Percentiles rank a stretch among this genome's conserved stretches.
phyloP scores from a whole-genome alignment of 2,888 invertebrate species.

The Kuschelorhynchus macadamiae region DNA sequence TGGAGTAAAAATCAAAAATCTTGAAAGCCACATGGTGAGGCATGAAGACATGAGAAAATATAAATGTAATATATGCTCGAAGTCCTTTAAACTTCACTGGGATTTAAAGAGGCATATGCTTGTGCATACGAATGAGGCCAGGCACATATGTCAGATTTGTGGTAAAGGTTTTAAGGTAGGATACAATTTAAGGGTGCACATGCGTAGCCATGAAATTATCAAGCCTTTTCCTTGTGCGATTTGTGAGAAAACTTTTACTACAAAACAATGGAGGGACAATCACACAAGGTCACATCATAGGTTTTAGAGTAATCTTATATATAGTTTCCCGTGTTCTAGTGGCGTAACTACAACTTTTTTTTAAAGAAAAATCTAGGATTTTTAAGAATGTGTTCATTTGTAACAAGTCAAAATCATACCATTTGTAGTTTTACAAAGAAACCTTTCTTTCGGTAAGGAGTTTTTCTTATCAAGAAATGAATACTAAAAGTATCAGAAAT shows the following conservation, averaged over 20 bases:
- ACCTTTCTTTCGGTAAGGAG: too few relatives aligned
- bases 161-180: constrained; percentile 71
- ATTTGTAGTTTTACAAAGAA: too few relatives aligned
- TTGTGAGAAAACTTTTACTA: constrained; percentile 72
- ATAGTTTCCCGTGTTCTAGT: too few relatives aligned
- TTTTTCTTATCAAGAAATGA: too few relatives aligned
- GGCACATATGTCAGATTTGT: constrained; percentile 70
- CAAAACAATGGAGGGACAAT: constrained; percentile 56
- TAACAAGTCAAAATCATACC: too few relatives aligned
- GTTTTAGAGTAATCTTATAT: constrained; percentile 15
- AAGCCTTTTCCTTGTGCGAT: constrained; percentile 71
- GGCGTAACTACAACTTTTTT: too few relatives aligned
- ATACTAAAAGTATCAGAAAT: too few relatives aligned
- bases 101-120: constrained; percentile 68
- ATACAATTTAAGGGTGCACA: constrained; percentile 72
- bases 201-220: constrained; percentile 70
- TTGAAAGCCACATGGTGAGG: constrained; percentile 62
- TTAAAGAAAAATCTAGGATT: too few relatives aligned
- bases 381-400: too few relatives aligned
- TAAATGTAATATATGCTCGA: constrained; percentile 54
- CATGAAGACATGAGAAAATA: constrained; percentile 53
- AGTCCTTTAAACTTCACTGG: constrained; percentile 45
- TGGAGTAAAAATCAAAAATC: constrained; percentile 55
- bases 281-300: constrained; percentile 46
- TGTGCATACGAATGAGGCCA: constrained; percentile 65